phyloP scores from a whole-genome alignment of 1,140 invertebrate species.

The Drosophila ercepeae region DNA sequence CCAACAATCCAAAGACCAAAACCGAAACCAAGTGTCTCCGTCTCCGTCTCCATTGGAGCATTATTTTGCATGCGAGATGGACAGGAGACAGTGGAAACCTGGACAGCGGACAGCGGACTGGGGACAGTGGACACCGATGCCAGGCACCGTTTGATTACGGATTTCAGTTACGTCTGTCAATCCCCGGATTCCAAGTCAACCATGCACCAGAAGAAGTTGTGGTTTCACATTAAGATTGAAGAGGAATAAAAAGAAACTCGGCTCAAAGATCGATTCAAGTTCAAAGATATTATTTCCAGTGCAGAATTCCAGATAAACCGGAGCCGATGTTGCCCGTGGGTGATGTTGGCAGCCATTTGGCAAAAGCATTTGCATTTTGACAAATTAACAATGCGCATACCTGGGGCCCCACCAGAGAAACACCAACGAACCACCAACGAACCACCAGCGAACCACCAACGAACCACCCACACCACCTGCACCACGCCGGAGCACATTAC shows the following conservation, averaged over 20 bases:
- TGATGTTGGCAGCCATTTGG: slow-evolving; percentile 17
- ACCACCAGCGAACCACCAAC: not conserved
- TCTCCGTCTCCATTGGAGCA: not conserved
- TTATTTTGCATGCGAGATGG: slow-evolving; percentile 6
- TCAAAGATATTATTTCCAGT: slow-evolving; percentile 3
- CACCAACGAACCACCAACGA: slow-evolving; percentile 6
- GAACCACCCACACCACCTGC: slow-evolving; percentile 10
- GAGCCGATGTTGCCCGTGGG: not conserved
- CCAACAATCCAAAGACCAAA: slow-evolving; percentile 19
- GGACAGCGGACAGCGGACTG: not conserved
- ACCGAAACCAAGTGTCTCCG: slow-evolving; percentile 12
- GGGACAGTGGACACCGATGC: slow-evolving; percentile 1
- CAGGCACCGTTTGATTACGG: slow-evolving; percentile 31
- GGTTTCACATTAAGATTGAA: no score
- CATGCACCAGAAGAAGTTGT: not conserved
- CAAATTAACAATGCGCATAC: slow-evolving; percentile 41
- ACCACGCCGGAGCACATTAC: not conserved
- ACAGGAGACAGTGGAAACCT: not conserved
- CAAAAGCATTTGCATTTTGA: slow-evolving; percentile 38
- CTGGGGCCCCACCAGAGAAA: not conserved
- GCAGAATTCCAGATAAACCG: not conserved
- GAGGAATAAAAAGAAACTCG: no score
- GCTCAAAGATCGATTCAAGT: no score
- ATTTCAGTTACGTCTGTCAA: slow-evolving; percentile 28
- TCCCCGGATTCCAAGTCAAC: not conserved